A percentile compares a stretch with the other conserved stretches of the same genome.
phyloP scores from a whole-genome alignment of 1,140 invertebrate genomes.

The Anastatus disparis region DNA sequence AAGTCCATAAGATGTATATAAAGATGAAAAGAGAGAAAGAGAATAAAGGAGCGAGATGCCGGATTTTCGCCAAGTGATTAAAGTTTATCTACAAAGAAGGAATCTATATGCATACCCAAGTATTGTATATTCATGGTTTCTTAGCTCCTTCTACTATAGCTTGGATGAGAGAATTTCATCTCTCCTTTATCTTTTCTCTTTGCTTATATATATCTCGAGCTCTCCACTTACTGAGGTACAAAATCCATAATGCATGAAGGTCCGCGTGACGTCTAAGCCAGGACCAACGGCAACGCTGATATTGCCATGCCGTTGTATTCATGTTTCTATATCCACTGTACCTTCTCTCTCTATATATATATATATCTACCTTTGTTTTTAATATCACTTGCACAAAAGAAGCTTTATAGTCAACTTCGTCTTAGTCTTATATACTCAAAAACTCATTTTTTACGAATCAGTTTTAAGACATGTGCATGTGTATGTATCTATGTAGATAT shows the following conservation, averaged over 20 bases:
- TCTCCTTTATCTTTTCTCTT: not conserved
- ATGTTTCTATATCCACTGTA: too few relatives aligned
- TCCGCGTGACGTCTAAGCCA: conserved; percentile 46
- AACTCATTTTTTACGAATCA: conserved; percentile 29
- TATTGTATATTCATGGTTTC: conserved; percentile 69
- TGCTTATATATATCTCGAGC: not conserved
- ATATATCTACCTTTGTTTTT: conserved; percentile 60
- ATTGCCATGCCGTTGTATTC: conserved; percentile 65
- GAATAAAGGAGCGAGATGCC: not conserved
- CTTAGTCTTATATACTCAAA: too few relatives aligned
- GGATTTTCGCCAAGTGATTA: conserved; percentile 51
- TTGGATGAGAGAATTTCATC: conserved; percentile 2
- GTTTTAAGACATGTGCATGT: not conserved
- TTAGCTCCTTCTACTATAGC: conserved; percentile 59
- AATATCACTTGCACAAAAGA: conserved; percentile 48
- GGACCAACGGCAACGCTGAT: conserved; percentile 46
- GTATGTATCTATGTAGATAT: too few relatives aligned
- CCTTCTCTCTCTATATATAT: conserved; percentile 47
- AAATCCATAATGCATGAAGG: conserved; percentile 68
- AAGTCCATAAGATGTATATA: not conserved
- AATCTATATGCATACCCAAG: conserved; percentile 59
- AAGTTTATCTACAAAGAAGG: conserved; percentile 59
- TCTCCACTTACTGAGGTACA: conserved; percentile 57
- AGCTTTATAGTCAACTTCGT: too few relatives aligned
- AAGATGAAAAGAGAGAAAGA: conserved; percentile 12